Conservation (phyloP, 2,888 invertebrate species). For the Oscheius sp. region DNA sequence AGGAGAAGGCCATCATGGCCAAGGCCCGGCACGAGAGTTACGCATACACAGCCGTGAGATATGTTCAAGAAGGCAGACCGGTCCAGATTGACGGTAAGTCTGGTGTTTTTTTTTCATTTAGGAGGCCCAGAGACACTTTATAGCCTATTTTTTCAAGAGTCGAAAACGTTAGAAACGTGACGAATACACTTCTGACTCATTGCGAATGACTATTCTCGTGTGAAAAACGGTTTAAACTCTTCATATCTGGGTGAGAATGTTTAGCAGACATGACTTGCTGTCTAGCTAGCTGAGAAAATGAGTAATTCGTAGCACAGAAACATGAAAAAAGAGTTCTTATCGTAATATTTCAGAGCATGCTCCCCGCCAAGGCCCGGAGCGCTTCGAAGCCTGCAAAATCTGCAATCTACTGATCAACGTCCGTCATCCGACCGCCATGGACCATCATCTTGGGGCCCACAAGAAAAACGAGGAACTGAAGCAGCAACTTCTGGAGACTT, state of each 20-base stretch:
- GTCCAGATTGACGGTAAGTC: too few relatives aligned
- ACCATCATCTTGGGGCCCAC: slow-evolving; percentile 63
- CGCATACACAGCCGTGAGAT: slow-evolving; percentile 19
- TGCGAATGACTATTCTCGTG: too few relatives aligned
- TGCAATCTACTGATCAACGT: slow-evolving; percentile 64
- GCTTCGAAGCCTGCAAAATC: slow-evolving; percentile 59
- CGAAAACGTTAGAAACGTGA: too few relatives aligned
- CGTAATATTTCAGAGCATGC: not conserved
- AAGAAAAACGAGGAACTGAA: slow-evolving; percentile 66
- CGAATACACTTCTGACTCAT: too few relatives aligned
- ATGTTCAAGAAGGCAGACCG: not conserved
- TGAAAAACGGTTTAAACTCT: too few relatives aligned
- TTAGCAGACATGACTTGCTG: not conserved
- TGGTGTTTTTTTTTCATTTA: not conserved
- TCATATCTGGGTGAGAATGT: not conserved
- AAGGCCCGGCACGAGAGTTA: slow-evolving; percentile 29
- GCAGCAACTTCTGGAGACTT: slow-evolving; percentile 47
- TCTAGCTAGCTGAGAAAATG: not conserved
- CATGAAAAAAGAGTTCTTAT: too few relatives aligned
- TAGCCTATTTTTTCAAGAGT: too few relatives aligned
- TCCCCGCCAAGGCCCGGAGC: slow-evolving; percentile 36
- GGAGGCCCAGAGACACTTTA: not conserved
- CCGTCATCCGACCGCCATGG: slow-evolving; percentile 61
- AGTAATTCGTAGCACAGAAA: not conserved
- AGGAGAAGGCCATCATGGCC: slow-evolving; percentile 38